A percentile compares a stretch with the other conserved stretches of the same genome.
Evolutionary conservation across 2,113 vertebrate genomes (phyloP).

Genomic region (Recurvirostra avosetta): DNA sequence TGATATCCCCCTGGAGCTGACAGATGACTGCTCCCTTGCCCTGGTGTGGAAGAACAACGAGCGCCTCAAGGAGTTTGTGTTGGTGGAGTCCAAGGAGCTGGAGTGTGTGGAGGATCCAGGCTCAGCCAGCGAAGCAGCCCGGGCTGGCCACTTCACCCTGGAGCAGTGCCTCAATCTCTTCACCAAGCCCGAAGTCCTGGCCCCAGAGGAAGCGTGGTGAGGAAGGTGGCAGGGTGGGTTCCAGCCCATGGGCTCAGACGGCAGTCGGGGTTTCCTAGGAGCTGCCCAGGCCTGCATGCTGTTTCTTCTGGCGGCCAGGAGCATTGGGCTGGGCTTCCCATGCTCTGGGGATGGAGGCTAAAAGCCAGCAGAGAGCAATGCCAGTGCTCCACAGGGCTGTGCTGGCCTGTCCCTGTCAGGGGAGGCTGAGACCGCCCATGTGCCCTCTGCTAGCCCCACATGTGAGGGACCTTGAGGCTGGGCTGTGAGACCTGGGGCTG

Average conservation of each 20-base stretch:
- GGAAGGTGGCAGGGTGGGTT: background rate
- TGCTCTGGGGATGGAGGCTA: background rate
- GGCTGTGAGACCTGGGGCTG: background rate
- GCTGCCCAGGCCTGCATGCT: rapidly evolving
- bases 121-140: slow-evolving; percentile 89
- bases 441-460: background rate
- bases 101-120: slow-evolving; percentile 91
- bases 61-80: slow-evolving; percentile 90
- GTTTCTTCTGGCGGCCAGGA: background rate
- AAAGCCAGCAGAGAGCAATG: background rate
- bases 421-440: background rate
- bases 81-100: slow-evolving; percentile 95
- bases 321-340: background rate
- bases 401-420: background rate
- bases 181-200: slow-evolving; percentile 95
- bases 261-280: background rate
- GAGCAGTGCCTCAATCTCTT: slow-evolving; percentile 98
- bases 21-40: slow-evolving; percentile 86
- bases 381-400: background rate
- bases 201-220: slow-evolving; percentile 96
- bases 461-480: background rate
- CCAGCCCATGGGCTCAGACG: background rate
- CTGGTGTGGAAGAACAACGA: slow-evolving; percentile 98
- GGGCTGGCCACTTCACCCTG: slow-evolving; percentile 94
- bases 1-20: slow-evolving; percentile 79